phyloP scores from a whole-genome alignment of 2,113 vertebrate species.

The Trogon surrucura region DNA sequence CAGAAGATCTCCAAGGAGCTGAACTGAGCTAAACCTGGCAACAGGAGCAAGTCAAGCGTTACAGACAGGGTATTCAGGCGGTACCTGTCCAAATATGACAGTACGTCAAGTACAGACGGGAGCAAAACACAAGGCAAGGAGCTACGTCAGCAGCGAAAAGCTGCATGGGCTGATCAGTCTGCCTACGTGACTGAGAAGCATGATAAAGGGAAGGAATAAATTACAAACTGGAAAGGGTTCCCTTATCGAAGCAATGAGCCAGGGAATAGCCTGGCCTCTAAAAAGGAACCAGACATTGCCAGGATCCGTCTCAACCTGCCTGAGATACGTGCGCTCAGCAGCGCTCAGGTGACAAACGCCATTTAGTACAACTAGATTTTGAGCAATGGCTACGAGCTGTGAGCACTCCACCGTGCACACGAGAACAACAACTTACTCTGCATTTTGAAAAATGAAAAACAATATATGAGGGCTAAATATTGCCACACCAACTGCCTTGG shows the following conservation, averaged over 20 bases:
- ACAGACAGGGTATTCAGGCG: neutral
- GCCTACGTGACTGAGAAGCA: neutral
- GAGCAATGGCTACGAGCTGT: neutral
- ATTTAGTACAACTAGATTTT: neutral
- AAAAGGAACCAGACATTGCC: neutral
- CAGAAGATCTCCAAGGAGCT: constrained; percentile 95
- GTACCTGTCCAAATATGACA: neutral
- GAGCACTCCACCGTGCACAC: neutral
- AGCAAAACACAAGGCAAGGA: neutral
- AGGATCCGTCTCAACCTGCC: neutral
- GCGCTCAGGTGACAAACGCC: neutral
- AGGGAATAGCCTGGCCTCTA: neutral
- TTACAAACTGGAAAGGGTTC: neutral
- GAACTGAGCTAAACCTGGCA: constrained; percentile 95
- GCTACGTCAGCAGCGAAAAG: neutral
- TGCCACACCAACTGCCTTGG: neutral
- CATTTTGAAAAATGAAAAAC: constrained; percentile 1
- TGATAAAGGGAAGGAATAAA: neutral
- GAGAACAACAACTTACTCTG: neutral
- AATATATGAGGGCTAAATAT: neutral
- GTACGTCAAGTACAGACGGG: accelerated
- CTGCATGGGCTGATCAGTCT: neutral
- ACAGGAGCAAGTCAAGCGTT: neutral
- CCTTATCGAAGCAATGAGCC: neutral
- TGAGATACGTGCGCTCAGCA: neutral